These are phyloP conservation scores for Gymnorhina tibicen DNA, from an alignment of 2,113 vertebrate species.

Conservation along the genomic window DNA sequence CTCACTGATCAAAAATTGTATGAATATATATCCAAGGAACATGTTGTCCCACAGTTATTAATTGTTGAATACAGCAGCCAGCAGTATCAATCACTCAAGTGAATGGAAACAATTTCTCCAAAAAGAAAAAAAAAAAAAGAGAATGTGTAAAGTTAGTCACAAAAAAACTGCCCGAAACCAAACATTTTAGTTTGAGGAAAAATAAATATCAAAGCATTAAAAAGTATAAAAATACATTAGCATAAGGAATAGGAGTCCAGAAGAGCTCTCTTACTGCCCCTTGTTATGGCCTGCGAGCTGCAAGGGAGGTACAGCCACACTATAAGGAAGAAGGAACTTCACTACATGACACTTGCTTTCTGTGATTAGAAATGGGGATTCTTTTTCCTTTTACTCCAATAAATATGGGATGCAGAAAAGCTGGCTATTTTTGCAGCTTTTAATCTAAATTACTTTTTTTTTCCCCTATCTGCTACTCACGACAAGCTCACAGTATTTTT, in stretches of 20 bases:
- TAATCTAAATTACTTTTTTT: not conserved
- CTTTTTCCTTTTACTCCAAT: not conserved
- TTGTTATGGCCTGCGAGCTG: fast-evolving
- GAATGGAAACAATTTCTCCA: not conserved
- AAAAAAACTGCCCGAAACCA: not conserved
- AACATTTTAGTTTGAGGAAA: not conserved
- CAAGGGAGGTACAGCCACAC: not conserved
- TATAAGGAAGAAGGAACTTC: not conserved
- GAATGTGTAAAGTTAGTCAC: not conserved
- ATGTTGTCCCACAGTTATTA: not conserved
- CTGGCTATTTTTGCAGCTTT: not conserved
- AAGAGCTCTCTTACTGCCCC: not conserved
- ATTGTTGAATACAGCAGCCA: not conserved
- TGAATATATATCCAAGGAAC: not conserved
- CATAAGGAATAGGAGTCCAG: not conserved
- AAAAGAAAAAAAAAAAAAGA: not conserved
- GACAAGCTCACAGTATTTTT: not conserved
- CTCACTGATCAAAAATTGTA: not conserved
- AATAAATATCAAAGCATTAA: not conserved
- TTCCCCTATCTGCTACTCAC: fast-evolving
- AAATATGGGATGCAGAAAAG: not conserved
- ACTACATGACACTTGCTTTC: not conserved
- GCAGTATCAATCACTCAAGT: not conserved
- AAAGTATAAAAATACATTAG: not conserved
- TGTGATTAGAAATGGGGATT: not conserved